These are phyloP conservation scores for Henicopernis longicauda DNA, from an alignment of 2,113 vertebrate species.

Conservation along the genomic window DNA sequence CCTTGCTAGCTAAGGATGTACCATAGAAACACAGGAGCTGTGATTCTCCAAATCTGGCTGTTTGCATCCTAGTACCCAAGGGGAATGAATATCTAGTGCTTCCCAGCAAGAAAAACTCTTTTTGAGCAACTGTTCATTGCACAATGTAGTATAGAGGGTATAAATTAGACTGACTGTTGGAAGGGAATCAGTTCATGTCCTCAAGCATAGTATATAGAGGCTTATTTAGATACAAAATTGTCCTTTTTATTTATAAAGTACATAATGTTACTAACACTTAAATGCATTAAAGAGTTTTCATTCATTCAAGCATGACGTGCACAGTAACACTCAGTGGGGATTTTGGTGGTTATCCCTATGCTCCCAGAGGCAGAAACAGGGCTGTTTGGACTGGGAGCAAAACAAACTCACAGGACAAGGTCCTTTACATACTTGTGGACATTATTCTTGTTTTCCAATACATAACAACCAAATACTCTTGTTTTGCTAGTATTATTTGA, in stretches of 20 bases:
- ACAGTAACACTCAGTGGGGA: neutral
- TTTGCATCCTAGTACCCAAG: neutral
- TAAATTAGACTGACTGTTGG: neutral
- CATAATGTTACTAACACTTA: neutral
- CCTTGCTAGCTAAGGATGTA: neutral
- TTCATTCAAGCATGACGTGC: neutral
- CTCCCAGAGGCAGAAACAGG: neutral
- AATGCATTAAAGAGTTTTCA: neutral
- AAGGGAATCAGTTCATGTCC: neutral
- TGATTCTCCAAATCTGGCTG: neutral
- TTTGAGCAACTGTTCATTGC: neutral
- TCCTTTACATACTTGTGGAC: neutral
- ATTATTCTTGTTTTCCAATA: neutral
- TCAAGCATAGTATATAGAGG: neutral
- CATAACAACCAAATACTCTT: neutral
- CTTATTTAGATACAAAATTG: neutral
- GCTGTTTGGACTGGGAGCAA: neutral
- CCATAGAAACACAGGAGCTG: neutral
- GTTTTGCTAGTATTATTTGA: neutral
- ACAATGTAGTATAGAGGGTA: neutral
- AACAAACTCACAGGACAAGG: neutral
- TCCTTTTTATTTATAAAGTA: neutral
- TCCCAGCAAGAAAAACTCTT: neutral
- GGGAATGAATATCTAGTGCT: neutral
- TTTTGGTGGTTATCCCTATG: neutral